phyloP scores from a whole-genome alignment of 2,888 invertebrate species.

The Amphipyra tragopoginis region DNA sequence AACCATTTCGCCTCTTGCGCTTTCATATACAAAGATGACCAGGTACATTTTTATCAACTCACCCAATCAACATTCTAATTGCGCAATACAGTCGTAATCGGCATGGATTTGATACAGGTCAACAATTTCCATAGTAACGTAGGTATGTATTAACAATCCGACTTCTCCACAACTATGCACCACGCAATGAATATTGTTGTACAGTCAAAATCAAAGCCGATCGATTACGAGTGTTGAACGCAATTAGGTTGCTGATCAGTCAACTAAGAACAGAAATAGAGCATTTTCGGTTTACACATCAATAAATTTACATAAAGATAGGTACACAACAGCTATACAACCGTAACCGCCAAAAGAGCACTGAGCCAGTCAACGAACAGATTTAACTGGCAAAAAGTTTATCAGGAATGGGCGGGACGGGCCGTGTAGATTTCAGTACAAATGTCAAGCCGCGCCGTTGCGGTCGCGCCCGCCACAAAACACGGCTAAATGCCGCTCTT shows the following conservation, averaged over 20 bases:
- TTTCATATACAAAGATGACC: too few relatives aligned
- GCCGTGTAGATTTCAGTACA: slow-evolving; percentile 58
- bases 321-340: slow-evolving; percentile 43
- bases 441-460: slow-evolving; percentile 63
- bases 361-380: slow-evolving; percentile 59
- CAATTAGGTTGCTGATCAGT: too few relatives aligned
- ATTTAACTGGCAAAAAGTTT: slow-evolving; percentile 69
- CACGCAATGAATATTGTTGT: too few relatives aligned
- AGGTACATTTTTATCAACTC: background rate
- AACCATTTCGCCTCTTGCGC: too few relatives aligned
- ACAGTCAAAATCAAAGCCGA: too few relatives aligned
- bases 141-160: too few relatives aligned
- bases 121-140: too few relatives aligned
- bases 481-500: slow-evolving; percentile 56
- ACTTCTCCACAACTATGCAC: too few relatives aligned
- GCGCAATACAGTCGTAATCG: too few relatives aligned
- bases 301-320: slow-evolving; percentile 49
- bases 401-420: slow-evolving; percentile 71
- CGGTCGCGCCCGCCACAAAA: slow-evolving; percentile 65
- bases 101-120: too few relatives aligned
- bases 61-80: too few relatives aligned
- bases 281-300: slow-evolving; percentile 26
- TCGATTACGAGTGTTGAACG: too few relatives aligned
- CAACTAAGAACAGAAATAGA: slow-evolving; percentile 4
- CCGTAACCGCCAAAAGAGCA: slow-evolving; percentile 61